phyloP scores from a whole-genome alignment of 2,797 vertebrate species.

The Phoeniculus purpureus region DNA sequence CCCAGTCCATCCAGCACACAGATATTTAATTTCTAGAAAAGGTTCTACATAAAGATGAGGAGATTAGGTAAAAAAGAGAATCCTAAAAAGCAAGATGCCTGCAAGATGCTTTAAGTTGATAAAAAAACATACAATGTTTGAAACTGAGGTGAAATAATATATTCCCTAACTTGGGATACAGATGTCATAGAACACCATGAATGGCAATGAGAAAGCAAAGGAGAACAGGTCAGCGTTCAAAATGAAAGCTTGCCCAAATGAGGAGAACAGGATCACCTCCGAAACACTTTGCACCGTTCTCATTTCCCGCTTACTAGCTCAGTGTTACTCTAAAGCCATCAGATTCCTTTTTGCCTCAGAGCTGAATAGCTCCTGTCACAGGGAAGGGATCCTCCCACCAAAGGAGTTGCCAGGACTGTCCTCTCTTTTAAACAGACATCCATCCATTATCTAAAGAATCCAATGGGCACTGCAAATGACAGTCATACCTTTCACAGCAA shows the following conservation, averaged over 20 bases:
- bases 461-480: not conserved
- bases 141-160: not conserved
- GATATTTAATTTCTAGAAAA: not conserved
- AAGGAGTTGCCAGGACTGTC: not conserved
- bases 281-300: not conserved
- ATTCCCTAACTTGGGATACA: not conserved
- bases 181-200: not conserved
- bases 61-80: not conserved
- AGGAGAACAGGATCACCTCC: not conserved
- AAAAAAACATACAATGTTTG: not conserved
- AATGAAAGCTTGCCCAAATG: not conserved
- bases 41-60: not conserved
- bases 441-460: not conserved
- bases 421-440: not conserved
- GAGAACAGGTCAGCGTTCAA: not conserved
- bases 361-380: not conserved
- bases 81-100: not conserved
- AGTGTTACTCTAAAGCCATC: not conserved
- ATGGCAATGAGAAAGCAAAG: not conserved
- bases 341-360: not conserved
- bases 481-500: not conserved
- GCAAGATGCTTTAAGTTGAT: not conserved
- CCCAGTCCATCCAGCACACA: not conserved
- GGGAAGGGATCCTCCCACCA: not conserved
- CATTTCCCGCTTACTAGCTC: not conserved